Percentiles rank a stretch among this genome's conserved stretches.
Conservation (phyloP, 2,888 invertebrate species). For the Didymodactylos carnosus region DNA sequence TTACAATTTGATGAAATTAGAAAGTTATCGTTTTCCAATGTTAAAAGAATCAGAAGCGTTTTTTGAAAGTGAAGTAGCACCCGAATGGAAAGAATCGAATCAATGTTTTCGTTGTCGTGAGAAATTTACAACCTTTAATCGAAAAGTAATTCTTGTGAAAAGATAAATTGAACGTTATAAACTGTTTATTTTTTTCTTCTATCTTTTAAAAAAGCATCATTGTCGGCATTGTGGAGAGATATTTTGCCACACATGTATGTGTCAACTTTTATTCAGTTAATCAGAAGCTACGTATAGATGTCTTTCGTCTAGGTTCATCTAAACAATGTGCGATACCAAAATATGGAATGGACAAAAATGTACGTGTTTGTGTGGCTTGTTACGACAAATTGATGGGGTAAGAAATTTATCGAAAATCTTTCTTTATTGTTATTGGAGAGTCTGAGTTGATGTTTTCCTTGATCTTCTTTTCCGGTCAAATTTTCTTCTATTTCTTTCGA, state of each 20-base stretch:
- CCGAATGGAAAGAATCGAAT: slow-evolving; percentile 73
- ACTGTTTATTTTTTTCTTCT: no score
- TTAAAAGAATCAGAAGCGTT: slow-evolving; percentile 90
- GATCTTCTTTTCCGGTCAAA: no score
- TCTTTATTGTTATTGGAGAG: no score
- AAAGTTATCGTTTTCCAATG: slow-evolving; percentile 39
- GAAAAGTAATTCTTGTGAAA: slow-evolving; percentile 46
- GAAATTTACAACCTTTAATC: slow-evolving; percentile 56
- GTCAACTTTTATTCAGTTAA: no score
- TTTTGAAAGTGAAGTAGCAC: slow-evolving; percentile 80
- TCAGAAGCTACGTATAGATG: no score
- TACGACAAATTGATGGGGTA: slow-evolving; percentile 44
- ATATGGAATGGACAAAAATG: slow-evolving; percentile 92
- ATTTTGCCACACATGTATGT: slow-evolving; percentile 65
- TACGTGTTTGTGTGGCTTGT: slow-evolving; percentile 88
- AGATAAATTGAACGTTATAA: no score
- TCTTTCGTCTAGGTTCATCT: slow-evolving; percentile 45
- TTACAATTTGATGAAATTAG: slow-evolving; percentile 74
- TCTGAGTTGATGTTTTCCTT: no score
- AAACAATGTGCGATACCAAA: slow-evolving; percentile 75
- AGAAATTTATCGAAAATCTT: no score
- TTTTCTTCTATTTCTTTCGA: no score
- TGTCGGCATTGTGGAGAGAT: slow-evolving; percentile 96
- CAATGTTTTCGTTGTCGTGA: slow-evolving; percentile 50
- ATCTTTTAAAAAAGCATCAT: slow-evolving; percentile 50